Percentiles rank a stretch among this genome's conserved stretches.
These are phyloP conservation scores for Lepidurus couesii DNA, from an alignment of 1,140 invertebrate species.

Conservation along the genomic window DNA sequence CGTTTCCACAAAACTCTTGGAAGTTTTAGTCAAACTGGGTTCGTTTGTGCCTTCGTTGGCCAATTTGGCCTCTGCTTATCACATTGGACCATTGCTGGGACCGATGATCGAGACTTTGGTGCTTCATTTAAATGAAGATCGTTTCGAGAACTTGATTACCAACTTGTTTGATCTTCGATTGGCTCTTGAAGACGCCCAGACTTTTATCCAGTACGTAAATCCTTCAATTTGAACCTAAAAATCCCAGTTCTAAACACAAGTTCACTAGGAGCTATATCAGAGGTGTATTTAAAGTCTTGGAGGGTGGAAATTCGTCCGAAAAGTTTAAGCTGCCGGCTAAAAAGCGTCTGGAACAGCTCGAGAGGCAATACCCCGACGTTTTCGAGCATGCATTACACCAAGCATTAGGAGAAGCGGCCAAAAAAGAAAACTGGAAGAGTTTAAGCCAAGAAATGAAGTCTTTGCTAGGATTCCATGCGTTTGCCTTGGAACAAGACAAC, in stretches of 20 bases:
- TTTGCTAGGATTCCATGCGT: constrained; percentile 26
- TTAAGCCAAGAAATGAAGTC: not conserved
- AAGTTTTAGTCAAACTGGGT: constrained; percentile 1
- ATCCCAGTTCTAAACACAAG: not conserved
- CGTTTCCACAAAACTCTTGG: constrained; percentile 23
- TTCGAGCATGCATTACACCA: constrained; percentile 35
- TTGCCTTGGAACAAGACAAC: constrained; percentile 24
- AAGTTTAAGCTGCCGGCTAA: not conserved
- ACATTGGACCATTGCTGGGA: constrained; percentile 22
- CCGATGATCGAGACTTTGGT: constrained; percentile 29
- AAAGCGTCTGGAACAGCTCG: constrained; percentile 22
- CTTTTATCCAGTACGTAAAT: constrained; percentile 29
- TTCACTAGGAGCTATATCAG: constrained; percentile 12
- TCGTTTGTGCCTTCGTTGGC: constrained; percentile 27
- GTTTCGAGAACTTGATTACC: not conserved
- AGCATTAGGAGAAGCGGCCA: not conserved
- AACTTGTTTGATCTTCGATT: constrained; percentile 26
- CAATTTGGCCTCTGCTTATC: constrained; percentile 20
- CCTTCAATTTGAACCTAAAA: not conserved
- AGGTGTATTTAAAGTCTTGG: constrained; percentile 14
- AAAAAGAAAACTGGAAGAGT: not conserved
- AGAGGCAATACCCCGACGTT: constrained; percentile 34
- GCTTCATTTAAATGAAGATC: not conserved
- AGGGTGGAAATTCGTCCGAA: not conserved
- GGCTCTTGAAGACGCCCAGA: not conserved